Base-by-base conservation (phyloP, 2,888 invertebrate species). In the Lasioglossum malachurum region DNA sequence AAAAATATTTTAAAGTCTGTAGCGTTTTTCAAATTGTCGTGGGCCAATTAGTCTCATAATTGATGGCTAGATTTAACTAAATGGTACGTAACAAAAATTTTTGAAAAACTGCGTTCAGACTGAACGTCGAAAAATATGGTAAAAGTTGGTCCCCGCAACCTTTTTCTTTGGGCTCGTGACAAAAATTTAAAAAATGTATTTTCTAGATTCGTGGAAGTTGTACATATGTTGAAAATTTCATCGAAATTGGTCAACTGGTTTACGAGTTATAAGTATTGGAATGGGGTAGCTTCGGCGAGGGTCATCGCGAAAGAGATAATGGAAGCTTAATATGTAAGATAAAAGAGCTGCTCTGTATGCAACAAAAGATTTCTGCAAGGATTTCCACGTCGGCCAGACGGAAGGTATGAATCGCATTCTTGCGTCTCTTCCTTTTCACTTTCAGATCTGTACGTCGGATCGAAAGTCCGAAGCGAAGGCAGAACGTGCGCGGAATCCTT, bases 401-500 rank as follows among this genome's bases (percentile, higher is more conserved):
- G 69, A 74, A 83, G 27, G 57, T 27, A 46, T 4, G 64, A 75
- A 46, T 72, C 44, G 46, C 46, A 76, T 75, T 73, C 53, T 60
- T 69, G n/a, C 23, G 69, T 67, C 46, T 78, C 44, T 16, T 41
- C 31, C 72, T 78, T 85, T 76, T 86, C 78, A 75, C 86, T 81
- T 78, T 85, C 81, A 16, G 78, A 75, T 80, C 74, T 77, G 75
- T 74, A 75, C 60, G 53, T 27, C 27, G 41, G 67, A 57, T 75
- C 82, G 86, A 78, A 69, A 81, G 86, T 78, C 81, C 44, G 38
- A 64, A 53, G 81, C 71, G 44, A 49, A 78, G 76, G 86, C 64
- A 73, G 57, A 69, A 85, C 82, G 86, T 82, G 86, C 67, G 23
- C 10, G 82, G 86, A 85, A 78, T 85, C 49, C 64, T 19, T 35